Evolutionary conservation across 2,888 invertebrate species (phyloP).

Genomic region (Eretmocerus hayati): DNA sequence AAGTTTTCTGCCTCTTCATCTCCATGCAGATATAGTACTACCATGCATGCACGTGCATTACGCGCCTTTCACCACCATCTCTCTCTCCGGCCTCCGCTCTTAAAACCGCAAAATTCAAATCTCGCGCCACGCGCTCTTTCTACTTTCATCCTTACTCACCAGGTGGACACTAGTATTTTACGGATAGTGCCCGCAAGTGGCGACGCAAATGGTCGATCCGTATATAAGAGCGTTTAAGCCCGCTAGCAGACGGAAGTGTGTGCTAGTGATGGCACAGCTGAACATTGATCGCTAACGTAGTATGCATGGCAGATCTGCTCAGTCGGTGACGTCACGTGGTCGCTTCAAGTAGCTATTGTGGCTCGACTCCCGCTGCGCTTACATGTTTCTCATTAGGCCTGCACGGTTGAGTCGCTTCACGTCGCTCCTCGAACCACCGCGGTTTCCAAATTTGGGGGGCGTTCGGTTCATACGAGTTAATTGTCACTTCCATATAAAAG

Average conservation of each 20-base stretch:
- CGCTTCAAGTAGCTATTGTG: constrained; percentile 55
- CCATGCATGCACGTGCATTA: too few species aligned
- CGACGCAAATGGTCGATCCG: not conserved
- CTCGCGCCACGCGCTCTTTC: constrained; percentile 25
- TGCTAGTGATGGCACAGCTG: constrained; percentile 58
- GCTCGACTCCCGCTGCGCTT: constrained; percentile 51
- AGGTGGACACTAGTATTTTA: too few species aligned
- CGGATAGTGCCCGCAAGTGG: constrained; percentile 18
- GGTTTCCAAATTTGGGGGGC: constrained; percentile 58
- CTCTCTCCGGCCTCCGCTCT: too few species aligned
- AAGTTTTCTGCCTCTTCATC: too few species aligned
- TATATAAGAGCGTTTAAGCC: constrained; percentile 11
- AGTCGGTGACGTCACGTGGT: constrained; percentile 59
- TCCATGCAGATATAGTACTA: too few species aligned
- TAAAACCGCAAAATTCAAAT: constrained; percentile 16
- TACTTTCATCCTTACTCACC: too few species aligned
- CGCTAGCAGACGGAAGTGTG: constrained; percentile 48
- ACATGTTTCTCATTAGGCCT: constrained; percentile 34
- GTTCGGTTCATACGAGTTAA: constrained; percentile 52
- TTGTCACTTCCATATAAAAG: constrained; percentile 52
- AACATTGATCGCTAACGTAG: constrained; percentile 54
- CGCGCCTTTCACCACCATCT: too few species aligned
- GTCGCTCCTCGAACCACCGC: constrained; percentile 59
- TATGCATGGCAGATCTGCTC: constrained; percentile 56
- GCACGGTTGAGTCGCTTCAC: constrained; percentile 51